Conservation (phyloP, 2,113 vertebrate genomes). For the Terrapene triunguis region DNA sequence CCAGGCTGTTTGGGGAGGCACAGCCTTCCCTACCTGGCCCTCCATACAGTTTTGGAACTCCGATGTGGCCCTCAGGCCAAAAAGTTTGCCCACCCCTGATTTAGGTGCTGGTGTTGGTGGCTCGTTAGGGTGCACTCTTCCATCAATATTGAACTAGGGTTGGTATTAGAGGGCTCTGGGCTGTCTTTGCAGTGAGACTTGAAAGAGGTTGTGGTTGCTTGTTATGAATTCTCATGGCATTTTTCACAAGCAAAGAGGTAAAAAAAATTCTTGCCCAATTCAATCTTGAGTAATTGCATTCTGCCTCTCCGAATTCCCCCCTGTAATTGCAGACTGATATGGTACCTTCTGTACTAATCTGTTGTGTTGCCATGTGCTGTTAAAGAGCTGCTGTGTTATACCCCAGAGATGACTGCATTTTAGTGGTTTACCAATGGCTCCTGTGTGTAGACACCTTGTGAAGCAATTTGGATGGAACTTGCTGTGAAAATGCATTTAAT, state of each 20-base stretch:
- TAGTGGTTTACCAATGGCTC: background rate
- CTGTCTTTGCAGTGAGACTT: background rate
- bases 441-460: background rate
- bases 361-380: background rate
- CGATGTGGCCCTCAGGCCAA: too few species aligned
- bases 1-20: too few species aligned
- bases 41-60: too few species aligned
- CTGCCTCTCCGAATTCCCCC: background rate
- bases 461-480: rapidly evolving
- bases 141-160: background rate
- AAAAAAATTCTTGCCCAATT: background rate
- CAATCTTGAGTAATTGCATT: background rate
- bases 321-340: background rate
- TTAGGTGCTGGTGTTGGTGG: background rate
- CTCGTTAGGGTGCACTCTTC: background rate
- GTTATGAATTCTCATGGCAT: background rate
- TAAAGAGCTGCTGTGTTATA: background rate
- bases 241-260: background rate
- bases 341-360: background rate
- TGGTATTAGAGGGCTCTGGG: background rate
- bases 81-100: too few species aligned
- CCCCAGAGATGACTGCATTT: background rate
- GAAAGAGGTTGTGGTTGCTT: background rate
- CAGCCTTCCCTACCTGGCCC: too few species aligned
- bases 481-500: background rate